phyloP scores from a whole-genome alignment of 2,797 vertebrate genomes.

The Enteromius radiatus region DNA sequence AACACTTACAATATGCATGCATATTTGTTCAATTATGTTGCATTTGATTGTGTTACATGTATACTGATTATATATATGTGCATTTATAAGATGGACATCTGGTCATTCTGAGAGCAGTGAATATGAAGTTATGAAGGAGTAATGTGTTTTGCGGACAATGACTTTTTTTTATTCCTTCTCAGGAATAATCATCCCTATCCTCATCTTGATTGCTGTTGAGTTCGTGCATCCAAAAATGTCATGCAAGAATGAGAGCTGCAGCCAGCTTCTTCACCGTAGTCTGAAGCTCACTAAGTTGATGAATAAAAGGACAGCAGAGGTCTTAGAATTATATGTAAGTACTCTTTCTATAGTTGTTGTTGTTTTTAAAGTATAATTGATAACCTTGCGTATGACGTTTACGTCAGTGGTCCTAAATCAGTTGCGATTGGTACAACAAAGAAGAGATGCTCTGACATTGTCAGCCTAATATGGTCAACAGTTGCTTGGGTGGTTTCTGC shows the following conservation, averaged over 20 bases:
- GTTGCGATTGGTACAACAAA: conserved; percentile 29
- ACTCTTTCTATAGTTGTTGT: conserved; percentile 37
- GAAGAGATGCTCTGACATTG: conserved; percentile 1
- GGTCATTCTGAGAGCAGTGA: background rate
- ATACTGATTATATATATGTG: background rate
- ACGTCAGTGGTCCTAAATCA: background rate
- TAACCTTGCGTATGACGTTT: background rate
- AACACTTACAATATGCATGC: background rate
- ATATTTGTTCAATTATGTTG: background rate
- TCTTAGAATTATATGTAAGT: conserved; percentile 80
- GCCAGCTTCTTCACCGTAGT: conserved; percentile 63
- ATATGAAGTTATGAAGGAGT: background rate
- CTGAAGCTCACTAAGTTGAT: conserved; percentile 66
- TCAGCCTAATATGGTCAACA: conserved; percentile 31
- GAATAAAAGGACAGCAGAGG: conserved; percentile 67
- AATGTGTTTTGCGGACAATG: background rate
- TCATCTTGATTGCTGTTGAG: conserved; percentile 72
- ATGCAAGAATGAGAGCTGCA: conserved; percentile 64
- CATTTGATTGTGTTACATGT: conserved; percentile 1
- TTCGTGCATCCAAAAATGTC: conserved; percentile 61
- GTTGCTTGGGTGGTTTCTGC: background rate
- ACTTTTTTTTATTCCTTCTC: conserved; percentile 39
- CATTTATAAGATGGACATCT: conserved; percentile 2
- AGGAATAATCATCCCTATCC: conserved; percentile 71
- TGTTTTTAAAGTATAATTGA: background rate